A percentile compares a stretch with the other conserved stretches of the same genome.
Conservation (phyloP, 2,888 invertebrate genomes). For the Drosophila quasianomalipes region DNA sequence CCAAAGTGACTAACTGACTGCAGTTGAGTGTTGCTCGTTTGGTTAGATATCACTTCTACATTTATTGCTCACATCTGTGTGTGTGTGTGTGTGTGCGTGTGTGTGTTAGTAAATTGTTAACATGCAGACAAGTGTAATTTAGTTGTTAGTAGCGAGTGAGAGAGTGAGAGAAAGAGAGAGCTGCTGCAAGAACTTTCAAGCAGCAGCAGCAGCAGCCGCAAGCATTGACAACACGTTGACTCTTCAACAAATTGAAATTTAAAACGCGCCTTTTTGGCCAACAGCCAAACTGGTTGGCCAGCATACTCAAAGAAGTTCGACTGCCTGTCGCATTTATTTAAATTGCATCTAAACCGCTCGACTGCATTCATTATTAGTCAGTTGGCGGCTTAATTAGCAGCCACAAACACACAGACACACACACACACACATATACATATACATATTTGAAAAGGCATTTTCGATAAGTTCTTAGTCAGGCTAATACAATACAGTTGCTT, state of each 20-base stretch:
- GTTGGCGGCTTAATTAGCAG: conserved; percentile 77
- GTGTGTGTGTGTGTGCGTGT: conserved; percentile 25
- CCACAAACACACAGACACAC: conserved; percentile 5
- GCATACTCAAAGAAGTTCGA: conserved; percentile 48
- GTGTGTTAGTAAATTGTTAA: conserved; percentile 73
- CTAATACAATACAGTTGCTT: conserved; percentile 27
- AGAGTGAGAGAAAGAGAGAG: conserved; percentile 13
- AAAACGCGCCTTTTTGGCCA: conserved; percentile 74
- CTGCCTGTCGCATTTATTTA: conserved; percentile 78
- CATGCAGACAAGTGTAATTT: conserved; percentile 81
- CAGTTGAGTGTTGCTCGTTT: conserved; percentile 57
- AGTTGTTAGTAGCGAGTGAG: conserved; percentile 66
- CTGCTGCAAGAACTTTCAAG: conserved; percentile 58
- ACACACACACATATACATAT: background rate
- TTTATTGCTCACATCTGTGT: conserved; percentile 63
- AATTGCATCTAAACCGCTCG: conserved; percentile 69
- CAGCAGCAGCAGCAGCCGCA: conserved; percentile 32
- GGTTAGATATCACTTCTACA: conserved; percentile 67
- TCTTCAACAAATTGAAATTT: conserved; percentile 80
- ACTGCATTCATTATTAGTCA: conserved; percentile 71
- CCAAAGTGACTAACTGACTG: conserved; percentile 59
- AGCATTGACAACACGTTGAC: conserved; percentile 76
- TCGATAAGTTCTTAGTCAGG: conserved; percentile 31
- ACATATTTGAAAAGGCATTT: conserved; percentile 14
- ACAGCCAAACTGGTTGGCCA: conserved; percentile 67